Conservation (phyloP, 2,113 vertebrate genomes). For the Sciurus niger region DNA sequence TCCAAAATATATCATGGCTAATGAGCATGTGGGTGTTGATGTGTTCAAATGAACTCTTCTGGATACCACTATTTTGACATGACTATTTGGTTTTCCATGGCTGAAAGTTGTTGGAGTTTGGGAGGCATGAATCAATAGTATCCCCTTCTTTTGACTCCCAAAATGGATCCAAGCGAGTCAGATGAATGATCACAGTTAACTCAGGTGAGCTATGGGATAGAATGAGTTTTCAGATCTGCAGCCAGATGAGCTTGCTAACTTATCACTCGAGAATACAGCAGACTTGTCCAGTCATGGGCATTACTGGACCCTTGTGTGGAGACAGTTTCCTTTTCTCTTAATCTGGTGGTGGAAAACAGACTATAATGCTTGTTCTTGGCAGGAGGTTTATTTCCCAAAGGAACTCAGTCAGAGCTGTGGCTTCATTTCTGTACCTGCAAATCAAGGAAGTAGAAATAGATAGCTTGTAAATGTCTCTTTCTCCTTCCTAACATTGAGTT, state of each 20-base stretch:
- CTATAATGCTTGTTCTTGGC: slow-evolving; percentile 18
- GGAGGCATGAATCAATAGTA: not conserved
- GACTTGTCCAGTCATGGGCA: not conserved
- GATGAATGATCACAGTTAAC: not conserved
- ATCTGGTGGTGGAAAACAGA: slow-evolving; percentile 5
- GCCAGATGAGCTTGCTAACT: not conserved
- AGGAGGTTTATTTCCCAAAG: not conserved
- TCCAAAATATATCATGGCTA: not conserved
- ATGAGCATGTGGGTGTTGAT: not conserved
- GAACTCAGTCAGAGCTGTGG: not conserved
- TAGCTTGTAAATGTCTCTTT: not conserved
- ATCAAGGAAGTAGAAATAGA: not conserved
- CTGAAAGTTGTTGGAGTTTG: not conserved
- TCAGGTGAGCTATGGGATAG: not conserved
- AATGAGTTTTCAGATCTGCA: not conserved
- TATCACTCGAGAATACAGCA: not conserved
- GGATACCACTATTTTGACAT: not conserved
- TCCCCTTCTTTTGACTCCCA: not conserved
- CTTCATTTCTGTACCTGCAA: slow-evolving; percentile 3
- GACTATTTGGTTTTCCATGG: not conserved
- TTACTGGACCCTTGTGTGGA: not conserved
- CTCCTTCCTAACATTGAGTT: not conserved
- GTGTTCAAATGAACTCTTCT: not conserved
- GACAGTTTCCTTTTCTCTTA: not conserved
- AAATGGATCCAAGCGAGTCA: not conserved